These are phyloP conservation scores for Hymenochirus boettgeri DNA, from an alignment of 2,113 vertebrate genomes.

Conservation along the genomic window DNA sequence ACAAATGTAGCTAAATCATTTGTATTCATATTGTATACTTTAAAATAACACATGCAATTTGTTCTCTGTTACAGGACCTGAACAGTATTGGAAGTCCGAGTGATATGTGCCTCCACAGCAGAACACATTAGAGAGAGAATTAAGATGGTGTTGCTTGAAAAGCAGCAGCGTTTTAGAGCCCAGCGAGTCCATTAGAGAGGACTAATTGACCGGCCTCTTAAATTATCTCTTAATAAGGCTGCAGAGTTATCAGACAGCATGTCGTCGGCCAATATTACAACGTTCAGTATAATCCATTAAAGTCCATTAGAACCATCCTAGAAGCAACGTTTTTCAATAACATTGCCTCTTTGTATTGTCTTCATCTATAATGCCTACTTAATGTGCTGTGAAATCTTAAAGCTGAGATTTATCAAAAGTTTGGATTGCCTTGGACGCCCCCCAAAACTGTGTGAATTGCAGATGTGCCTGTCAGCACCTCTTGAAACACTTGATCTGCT, in stretches of 20 bases:
- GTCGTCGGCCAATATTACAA: slow-evolving; percentile 53
- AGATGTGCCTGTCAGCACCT: slow-evolving; percentile 4
- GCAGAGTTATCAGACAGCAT: slow-evolving; percentile 57
- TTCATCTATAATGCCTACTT: slow-evolving; percentile 69
- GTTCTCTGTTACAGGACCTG: slow-evolving; percentile 69
- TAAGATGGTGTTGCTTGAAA: slow-evolving; percentile 84
- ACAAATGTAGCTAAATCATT: no score
- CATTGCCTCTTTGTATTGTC: slow-evolving; percentile 57
- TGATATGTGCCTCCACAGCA: slow-evolving; percentile 85
- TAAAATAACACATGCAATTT: no score
- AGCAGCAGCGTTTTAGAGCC: slow-evolving; percentile 74
- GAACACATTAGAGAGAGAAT: slow-evolving; percentile 90
- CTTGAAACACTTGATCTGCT: not conserved
- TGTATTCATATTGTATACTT: no score
- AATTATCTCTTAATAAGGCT: slow-evolving; percentile 49
- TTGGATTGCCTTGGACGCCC: slow-evolving; percentile 41
- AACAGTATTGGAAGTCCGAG: slow-evolving; percentile 88
- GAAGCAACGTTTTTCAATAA: slow-evolving; percentile 55
- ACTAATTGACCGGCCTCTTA: slow-evolving; percentile 63
- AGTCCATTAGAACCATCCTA: slow-evolving; percentile 56
- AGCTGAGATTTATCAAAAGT: slow-evolving; percentile 53
- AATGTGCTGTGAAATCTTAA: slow-evolving; percentile 66
- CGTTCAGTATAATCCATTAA: slow-evolving; percentile 54
- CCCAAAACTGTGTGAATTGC: not conserved
- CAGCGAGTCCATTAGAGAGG: slow-evolving; percentile 61